phyloP scores from a whole-genome alignment of 2,797 vertebrate species.

The Podargus strigoides region DNA sequence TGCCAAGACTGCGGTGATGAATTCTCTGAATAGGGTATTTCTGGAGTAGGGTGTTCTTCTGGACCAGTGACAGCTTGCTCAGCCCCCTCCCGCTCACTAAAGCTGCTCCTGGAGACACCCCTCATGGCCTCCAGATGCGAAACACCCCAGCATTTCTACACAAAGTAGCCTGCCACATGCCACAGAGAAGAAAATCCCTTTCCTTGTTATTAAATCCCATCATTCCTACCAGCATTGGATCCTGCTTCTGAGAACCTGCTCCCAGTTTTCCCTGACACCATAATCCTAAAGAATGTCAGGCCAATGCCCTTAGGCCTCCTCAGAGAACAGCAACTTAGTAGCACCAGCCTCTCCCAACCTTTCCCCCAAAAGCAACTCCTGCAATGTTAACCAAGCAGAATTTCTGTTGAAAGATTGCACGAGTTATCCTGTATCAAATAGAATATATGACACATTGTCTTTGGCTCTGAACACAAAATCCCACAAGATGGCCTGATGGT shows the following conservation, averaged over 20 bases:
- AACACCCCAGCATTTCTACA: accelerated
- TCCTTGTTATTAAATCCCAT: not conserved
- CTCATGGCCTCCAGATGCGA: accelerated
- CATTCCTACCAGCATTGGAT: not conserved
- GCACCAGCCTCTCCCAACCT: accelerated
- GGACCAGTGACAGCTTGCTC: not conserved
- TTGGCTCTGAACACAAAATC: not conserved
- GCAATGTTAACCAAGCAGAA: not conserved
- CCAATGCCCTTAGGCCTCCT: not conserved
- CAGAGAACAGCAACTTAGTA: not conserved
- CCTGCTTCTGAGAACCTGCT: not conserved
- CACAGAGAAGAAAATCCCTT: not conserved
- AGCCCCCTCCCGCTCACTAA: not conserved
- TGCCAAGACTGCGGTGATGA: not conserved
- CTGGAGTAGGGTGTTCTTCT: not conserved
- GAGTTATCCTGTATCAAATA: not conserved
- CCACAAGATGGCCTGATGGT: not conserved
- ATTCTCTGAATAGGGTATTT: not conserved
- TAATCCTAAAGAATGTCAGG: not conserved
- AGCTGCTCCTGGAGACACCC: not conserved
- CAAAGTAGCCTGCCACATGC: not conserved
- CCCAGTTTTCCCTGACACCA: not conserved
- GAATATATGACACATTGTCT: not conserved
- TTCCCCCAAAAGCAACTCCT: not conserved
- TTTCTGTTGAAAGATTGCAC: not conserved